Conservation (phyloP, 2,113 vertebrate species). For the Odocoileus virginianus region DNA sequence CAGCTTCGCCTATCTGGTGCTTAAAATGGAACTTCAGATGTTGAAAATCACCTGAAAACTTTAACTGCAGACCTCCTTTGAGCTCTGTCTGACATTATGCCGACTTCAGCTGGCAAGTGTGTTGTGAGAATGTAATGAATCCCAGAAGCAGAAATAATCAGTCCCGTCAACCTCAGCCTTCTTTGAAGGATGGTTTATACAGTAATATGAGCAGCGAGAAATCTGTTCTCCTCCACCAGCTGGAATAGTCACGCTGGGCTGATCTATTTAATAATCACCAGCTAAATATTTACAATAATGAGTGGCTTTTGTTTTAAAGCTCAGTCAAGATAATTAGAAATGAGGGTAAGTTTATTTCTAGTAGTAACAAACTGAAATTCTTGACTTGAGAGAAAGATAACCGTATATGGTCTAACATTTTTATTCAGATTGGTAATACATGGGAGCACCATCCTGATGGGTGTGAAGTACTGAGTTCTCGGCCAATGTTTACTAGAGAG, state of each 20-base stretch:
- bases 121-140: background rate
- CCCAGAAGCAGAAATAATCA: background rate
- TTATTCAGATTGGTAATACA: background rate
- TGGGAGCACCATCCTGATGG: background rate
- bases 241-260: conserved; percentile 57
- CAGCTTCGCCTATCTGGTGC: background rate
- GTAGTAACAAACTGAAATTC: conserved; percentile 30
- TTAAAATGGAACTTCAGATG: background rate
- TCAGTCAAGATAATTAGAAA: conserved; percentile 59
- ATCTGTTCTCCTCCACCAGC: conserved; percentile 51
- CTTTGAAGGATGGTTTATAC: conserved; percentile 53
- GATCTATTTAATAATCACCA: conserved; percentile 57
- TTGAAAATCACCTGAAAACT: background rate
- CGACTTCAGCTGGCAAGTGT: background rate
- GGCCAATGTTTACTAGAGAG: background rate
- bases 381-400: conserved; percentile 15
- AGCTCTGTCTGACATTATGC: background rate
- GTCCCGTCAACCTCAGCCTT: background rate
- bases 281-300: conserved; percentile 67
- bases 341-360: conserved; percentile 35
- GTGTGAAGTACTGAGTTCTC: background rate
- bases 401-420: conserved; percentile 1
- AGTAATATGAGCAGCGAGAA: conserved; percentile 56
- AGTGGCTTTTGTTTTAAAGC: conserved; percentile 62
- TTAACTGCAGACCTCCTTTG: background rate